These are phyloP conservation scores for Enteromius anoplus DNA, from an alignment of 2,797 vertebrate species.

Conservation along the genomic window DNA sequence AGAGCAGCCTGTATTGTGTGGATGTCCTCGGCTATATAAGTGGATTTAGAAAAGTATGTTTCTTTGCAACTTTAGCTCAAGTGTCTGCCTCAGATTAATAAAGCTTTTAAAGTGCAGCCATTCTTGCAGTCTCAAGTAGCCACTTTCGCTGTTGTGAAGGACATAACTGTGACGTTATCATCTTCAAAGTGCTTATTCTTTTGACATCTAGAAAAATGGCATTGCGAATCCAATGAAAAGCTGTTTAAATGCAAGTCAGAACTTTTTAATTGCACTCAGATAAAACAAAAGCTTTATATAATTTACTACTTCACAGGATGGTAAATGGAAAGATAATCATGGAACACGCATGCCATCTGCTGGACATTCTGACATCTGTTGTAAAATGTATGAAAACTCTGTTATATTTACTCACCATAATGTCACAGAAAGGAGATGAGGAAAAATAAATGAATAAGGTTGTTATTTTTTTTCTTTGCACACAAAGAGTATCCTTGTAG, in stretches of 20 bases:
- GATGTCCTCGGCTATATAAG: background rate
- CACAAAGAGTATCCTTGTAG: background rate
- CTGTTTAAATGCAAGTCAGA: background rate
- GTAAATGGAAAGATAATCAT: background rate
- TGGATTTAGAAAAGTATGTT: background rate
- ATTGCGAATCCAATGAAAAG: background rate
- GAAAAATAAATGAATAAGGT: no score
- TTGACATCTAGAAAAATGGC: background rate
- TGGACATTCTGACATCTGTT: constrained; percentile 17
- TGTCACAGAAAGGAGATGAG: background rate
- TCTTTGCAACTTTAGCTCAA: background rate
- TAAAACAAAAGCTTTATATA: background rate
- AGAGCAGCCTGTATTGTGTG: no score
- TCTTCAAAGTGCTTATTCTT: background rate
- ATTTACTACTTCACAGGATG: background rate
- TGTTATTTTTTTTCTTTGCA: no score
- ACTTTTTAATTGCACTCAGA: background rate
- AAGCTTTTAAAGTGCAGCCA: constrained; percentile 22
- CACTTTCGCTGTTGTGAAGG: background rate
- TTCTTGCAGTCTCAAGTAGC: background rate
- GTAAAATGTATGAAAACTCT: background rate
- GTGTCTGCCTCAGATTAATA: background rate
- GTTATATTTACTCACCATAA: background rate
- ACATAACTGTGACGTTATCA: background rate
- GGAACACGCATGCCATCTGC: constrained; percentile 71